Base-by-base conservation (phyloP, 2,888 invertebrate genomes). In the Baccha elongata region DNA sequence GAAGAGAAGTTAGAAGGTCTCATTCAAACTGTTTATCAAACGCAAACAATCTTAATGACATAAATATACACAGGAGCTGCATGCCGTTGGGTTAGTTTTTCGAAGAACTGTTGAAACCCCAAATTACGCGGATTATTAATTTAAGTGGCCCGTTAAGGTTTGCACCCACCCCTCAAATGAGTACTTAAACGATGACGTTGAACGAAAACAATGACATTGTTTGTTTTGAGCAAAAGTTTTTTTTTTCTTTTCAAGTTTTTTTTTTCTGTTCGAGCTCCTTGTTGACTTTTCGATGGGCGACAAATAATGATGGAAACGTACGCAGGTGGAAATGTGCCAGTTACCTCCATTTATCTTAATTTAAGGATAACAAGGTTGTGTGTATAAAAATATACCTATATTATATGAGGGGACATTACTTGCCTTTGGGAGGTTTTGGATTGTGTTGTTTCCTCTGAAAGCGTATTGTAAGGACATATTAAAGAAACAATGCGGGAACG, bases 91-190 rank as follows among this genome's bases (percentile, higher is more conserved):
- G 48, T 76, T 72, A 79, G 74, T 80, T 84, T 78, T 13, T 55
- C 75, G 26, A 50, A 50, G 81, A 85, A 85, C 85, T 87, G 87
- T 86, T 88, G 87, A 86, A 89, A 88, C 88, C 88, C 87, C 86
- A 89, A 89, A 89, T 90, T 90, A 90, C 88, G 87, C 88, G 88
- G 89, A 89, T 90, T 90, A 90, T 90, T 89, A 90, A 89, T 90
- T 90, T 89, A 89, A 88, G 88, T 89, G 87, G 87, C 86, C 87
- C 87, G 87, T 87, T 86, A 84, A 84, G 85, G 85, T 71, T 80
- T 84, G 84, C 73, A 80, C 68, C 76, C 76, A 73, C 84, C 85
- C 75, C 55, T 60, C 35, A 48, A 73, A 73, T 72, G 83, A 67
- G 44, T 8, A 83, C 83, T 83, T 83, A 78, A 83, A 78, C 78